Percentiles rank a stretch among this genome's conserved stretches.
Conservation (phyloP, 1,140 invertebrate genomes). For the Harpegnathos saltator region DNA sequence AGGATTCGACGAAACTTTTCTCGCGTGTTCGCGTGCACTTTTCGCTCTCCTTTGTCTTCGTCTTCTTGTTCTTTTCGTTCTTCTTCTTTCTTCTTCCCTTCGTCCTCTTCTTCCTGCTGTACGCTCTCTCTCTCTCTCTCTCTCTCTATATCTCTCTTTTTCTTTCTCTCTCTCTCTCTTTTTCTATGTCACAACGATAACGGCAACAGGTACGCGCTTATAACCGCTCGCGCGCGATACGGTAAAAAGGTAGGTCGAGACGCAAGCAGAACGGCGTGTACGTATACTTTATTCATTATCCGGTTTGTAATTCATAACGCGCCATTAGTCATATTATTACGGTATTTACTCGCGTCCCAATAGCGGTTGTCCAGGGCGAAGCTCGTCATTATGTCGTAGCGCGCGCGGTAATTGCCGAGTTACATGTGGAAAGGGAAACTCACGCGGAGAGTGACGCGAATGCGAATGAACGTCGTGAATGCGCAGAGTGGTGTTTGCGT, state of each 20-base stretch:
- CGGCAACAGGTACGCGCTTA: slow-evolving; percentile 64
- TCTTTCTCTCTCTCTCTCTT: neutral
- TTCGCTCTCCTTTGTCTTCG: neutral
- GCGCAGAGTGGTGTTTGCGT: neutral
- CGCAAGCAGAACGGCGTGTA: slow-evolving; percentile 27
- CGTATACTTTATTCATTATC: slow-evolving; percentile 69
- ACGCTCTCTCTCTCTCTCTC: neutral
- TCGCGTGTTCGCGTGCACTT: slow-evolving; percentile 33
- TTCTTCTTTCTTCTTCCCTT: neutral
- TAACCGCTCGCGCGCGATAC: neutral
- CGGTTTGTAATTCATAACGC: slow-evolving; percentile 74
- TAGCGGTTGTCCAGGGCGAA: slow-evolving; percentile 65
- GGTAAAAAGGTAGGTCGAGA: slow-evolving; percentile 38
- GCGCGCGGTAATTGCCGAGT: slow-evolving; percentile 64
- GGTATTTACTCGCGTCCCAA: slow-evolving; percentile 70
- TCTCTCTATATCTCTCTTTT: slow-evolving; percentile 1
- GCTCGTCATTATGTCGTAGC: slow-evolving; percentile 70
- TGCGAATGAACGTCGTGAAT: slow-evolving; percentile 31
- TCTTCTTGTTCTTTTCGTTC: neutral
- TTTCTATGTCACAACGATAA: slow-evolving; percentile 40
- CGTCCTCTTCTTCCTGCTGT: no score
- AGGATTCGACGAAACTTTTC: slow-evolving; percentile 80
- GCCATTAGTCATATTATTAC: slow-evolving; percentile 73
- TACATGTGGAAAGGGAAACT: slow-evolving; percentile 63
- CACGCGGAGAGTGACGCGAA: slow-evolving; percentile 12